Conservation (phyloP, 2,888 invertebrate genomes). For the Mesorhabditis sp. region DNA sequence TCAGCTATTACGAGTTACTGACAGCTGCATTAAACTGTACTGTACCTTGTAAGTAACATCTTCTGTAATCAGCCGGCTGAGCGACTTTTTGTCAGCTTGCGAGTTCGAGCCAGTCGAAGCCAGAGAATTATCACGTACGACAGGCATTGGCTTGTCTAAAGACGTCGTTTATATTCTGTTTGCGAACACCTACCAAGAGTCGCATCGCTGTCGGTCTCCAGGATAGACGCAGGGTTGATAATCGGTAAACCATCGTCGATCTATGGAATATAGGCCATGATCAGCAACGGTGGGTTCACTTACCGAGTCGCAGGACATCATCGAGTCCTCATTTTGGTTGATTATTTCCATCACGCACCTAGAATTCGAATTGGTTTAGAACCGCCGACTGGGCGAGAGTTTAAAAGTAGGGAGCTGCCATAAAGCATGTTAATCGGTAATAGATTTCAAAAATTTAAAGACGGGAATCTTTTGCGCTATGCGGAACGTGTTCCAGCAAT, state of each 20-base stretch:
- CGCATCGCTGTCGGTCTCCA: background rate
- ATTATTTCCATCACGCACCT: too few relatives aligned
- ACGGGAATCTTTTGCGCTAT: too few relatives aligned
- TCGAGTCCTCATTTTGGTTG: background rate
- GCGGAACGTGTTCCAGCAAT: too few relatives aligned
- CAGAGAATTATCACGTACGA: background rate
- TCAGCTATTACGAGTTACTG: background rate
- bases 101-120: background rate
- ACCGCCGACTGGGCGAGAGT: too few relatives aligned
- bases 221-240: background rate
- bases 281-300: background rate
- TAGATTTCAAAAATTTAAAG: too few relatives aligned
- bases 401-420: too few relatives aligned
- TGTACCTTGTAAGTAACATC: slow-evolving; percentile 4
- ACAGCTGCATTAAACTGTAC: background rate
- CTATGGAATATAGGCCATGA: background rate
- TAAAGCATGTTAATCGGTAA: too few relatives aligned
- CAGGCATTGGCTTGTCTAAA: background rate
- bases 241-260: slow-evolving; percentile 1
- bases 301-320: background rate
- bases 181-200: background rate
- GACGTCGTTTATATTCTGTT: background rate
- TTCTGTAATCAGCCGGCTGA: background rate
- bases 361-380: too few relatives aligned
- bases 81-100: background rate